These are phyloP conservation scores for Lithophane ornitopus DNA, from an alignment of 2,888 invertebrate species.

Conservation along the genomic window DNA sequence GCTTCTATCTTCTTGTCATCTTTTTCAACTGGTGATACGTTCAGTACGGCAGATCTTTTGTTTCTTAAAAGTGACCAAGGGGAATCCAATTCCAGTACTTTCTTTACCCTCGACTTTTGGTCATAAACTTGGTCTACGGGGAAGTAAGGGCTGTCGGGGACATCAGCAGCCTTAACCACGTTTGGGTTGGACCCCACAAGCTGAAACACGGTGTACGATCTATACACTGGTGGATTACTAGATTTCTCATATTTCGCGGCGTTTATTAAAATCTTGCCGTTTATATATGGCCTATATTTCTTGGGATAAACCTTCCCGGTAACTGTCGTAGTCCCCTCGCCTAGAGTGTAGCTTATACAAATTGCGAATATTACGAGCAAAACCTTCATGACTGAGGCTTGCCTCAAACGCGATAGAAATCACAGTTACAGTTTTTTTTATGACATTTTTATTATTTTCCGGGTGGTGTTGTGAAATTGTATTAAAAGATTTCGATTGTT, in stretches of 20 bases:
- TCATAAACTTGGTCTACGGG: conserved; percentile 63
- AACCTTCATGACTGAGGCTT: conserved; percentile 70
- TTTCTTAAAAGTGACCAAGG: conserved; percentile 57
- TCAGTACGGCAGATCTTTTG: conserved; percentile 67
- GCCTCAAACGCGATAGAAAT: conserved; percentile 41
- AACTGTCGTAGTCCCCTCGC: conserved; percentile 41
- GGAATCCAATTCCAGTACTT: conserved; percentile 71
- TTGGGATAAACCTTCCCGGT: conserved; percentile 68
- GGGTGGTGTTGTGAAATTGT: conserved; percentile 66
- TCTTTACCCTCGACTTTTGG: conserved; percentile 76
- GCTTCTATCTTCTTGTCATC: conserved; percentile 18
- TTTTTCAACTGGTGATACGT: not conserved
- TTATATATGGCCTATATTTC: conserved; percentile 68
- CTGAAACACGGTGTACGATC: conserved; percentile 77
- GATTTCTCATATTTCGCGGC: conserved; percentile 71
- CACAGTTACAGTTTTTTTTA: conserved; percentile 58
- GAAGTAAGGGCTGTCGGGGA: conserved; percentile 77
- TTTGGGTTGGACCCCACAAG: conserved; percentile 36
- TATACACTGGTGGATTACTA: not conserved
- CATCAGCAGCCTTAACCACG: conserved; percentile 1
- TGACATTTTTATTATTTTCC: conserved; percentile 66
- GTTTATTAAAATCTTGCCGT: conserved; percentile 71
- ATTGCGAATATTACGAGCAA: conserved; percentile 67
- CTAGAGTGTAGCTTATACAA: conserved; percentile 61
- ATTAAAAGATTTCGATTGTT: conserved; percentile 70